Conservation (phyloP, 2,113 vertebrate genomes). For the Hystrix brachyura region DNA sequence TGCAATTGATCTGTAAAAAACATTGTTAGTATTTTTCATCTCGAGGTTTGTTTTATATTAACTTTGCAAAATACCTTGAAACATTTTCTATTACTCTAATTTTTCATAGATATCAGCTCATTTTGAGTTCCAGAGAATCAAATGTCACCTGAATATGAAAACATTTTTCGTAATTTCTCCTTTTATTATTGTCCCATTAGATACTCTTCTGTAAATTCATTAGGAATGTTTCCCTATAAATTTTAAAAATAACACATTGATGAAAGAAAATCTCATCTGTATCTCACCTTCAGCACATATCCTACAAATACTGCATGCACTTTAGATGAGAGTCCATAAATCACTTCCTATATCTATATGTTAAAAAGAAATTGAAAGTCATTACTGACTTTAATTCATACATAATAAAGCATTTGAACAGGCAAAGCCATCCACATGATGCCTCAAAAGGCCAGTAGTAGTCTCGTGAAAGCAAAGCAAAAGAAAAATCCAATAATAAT, state of each 20-base stretch:
- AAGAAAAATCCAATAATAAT: not conserved
- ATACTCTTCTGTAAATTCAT: not conserved
- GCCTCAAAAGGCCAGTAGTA: fast-evolving
- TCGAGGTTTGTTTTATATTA: not conserved
- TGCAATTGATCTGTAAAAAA: not conserved
- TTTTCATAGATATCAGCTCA: not conserved
- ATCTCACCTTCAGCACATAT: not conserved
- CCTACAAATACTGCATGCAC: not conserved
- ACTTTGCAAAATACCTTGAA: not conserved
- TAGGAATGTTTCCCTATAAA: not conserved
- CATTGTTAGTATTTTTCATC: not conserved
- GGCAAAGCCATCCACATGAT: not conserved
- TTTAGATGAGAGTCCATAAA: not conserved
- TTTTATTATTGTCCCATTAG: not conserved
- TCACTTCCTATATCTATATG: not conserved
- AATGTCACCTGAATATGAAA: not conserved
- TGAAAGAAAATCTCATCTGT: not conserved
- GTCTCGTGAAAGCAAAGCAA: not conserved
- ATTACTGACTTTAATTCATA: not conserved
- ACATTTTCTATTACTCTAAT: not conserved
- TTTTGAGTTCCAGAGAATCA: not conserved
- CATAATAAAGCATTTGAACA: not conserved
- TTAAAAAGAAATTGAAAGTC: not conserved
- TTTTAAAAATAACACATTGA: not conserved
- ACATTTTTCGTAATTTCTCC: not conserved